Conservation (phyloP, 2,113 vertebrate genomes). For the Callaeas wilsoni region DNA sequence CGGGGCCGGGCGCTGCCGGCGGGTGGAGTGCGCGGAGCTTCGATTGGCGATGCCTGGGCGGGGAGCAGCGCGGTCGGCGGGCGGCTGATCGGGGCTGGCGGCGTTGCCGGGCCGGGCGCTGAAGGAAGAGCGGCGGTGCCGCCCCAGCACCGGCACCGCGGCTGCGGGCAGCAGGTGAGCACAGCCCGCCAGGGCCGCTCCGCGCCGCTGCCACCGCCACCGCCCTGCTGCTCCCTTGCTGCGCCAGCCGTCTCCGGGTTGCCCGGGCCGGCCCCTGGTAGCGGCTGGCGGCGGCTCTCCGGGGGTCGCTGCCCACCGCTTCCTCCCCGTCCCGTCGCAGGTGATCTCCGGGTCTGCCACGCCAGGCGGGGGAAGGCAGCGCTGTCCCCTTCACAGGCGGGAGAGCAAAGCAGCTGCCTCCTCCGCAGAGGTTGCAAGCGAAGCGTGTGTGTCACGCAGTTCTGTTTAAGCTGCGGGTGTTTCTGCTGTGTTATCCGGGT, state of each 20-base stretch:
- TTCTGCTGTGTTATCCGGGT: not conserved
- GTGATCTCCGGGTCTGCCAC: not conserved
- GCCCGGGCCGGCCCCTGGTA: no score
- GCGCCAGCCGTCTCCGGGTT: accelerated
- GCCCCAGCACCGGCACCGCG: not conserved
- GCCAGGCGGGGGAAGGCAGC: not conserved
- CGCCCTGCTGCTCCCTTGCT: accelerated
- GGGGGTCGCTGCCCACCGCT: not conserved
- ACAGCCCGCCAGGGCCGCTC: accelerated
- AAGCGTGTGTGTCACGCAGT: no score
- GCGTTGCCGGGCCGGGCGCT: not conserved
- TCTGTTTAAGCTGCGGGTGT: accelerated
- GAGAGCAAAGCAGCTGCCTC: accelerated
- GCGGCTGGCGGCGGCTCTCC: not conserved
- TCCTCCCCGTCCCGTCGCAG: not conserved
- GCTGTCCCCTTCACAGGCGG: accelerated
- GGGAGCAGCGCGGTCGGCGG: not conserved
- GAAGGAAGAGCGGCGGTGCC: not conserved
- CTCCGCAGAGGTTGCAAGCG: not conserved
- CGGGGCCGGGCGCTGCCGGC: not conserved
- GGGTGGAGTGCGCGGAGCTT: not conserved
- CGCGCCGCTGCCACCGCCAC: no score
- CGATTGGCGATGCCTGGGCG: not conserved
- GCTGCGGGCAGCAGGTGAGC: not conserved
- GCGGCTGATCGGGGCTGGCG: not conserved